Evolutionary conservation across 1,140 invertebrate species (phyloP).

Genomic region (Cotesia chilonis): DNA sequence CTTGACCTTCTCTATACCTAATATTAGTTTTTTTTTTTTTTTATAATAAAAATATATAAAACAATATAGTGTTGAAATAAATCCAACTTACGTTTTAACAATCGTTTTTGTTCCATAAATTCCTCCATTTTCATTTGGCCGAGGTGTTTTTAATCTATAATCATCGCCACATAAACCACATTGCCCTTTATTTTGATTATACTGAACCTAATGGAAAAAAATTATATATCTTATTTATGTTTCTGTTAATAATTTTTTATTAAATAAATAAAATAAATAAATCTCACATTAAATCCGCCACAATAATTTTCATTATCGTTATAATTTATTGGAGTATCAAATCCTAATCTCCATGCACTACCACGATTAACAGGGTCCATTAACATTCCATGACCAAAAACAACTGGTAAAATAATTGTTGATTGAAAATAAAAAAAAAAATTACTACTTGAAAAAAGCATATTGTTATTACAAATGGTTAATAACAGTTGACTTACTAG

Average conservation of each 20-base stretch:
- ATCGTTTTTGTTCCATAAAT: slow-evolving; percentile 69
- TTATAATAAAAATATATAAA: no score
- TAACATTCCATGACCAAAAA: slow-evolving; percentile 74
- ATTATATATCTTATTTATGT: no score
- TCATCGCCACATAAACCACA: slow-evolving; percentile 72
- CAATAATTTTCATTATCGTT: slow-evolving; percentile 76
- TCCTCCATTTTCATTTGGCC: slow-evolving; percentile 73
- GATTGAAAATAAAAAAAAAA: slow-evolving; percentile 55
- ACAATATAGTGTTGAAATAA: no score
- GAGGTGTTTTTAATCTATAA: slow-evolving; percentile 63
- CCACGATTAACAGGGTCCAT: slow-evolving; percentile 74
- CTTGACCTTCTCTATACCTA: slow-evolving; percentile 17
- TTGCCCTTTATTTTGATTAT: slow-evolving; percentile 64
- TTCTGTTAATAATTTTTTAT: slow-evolving; percentile 13
- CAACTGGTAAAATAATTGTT: slow-evolving; percentile 36
- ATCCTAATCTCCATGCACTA: slow-evolving; percentile 77
- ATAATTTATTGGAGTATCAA: slow-evolving; percentile 76
- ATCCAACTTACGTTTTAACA: slow-evolving; percentile 56
- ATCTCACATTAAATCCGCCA: slow-evolving; percentile 70
- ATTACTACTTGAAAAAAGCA: not conserved
- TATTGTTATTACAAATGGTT: no score
- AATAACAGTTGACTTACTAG: no score
- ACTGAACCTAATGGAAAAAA: slow-evolving; percentile 53
- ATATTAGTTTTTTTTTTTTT: no score
- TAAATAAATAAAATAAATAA: slow-evolving; percentile 37